Percentiles rank a stretch among this genome's conserved stretches.
These are phyloP conservation scores for Miniopterus natalensis DNA, from an alignment of 2,113 vertebrate genomes.

Conservation along the genomic window DNA sequence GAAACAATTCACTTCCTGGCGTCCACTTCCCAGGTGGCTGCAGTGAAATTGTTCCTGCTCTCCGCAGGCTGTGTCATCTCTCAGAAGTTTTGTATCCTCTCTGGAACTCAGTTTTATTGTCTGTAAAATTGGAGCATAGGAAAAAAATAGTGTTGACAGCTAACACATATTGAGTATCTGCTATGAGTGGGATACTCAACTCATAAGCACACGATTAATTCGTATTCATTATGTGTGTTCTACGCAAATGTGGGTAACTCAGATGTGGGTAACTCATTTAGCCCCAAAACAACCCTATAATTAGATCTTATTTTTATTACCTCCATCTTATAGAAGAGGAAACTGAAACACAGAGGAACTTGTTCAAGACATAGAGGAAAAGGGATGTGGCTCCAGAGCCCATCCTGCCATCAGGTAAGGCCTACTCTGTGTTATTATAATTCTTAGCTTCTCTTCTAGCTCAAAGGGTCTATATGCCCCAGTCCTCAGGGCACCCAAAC, in stretches of 20 bases:
- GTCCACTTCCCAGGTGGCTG: neutral
- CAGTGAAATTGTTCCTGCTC: neutral
- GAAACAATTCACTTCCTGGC: neutral
- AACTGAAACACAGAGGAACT: neutral
- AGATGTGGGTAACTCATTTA: neutral
- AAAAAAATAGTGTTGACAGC: neutral
- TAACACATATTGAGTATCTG: neutral
- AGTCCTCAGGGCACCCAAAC: neutral
- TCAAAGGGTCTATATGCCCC: neutral
- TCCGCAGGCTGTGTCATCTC: neutral
- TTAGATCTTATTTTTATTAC: neutral
- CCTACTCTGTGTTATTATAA: neutral
- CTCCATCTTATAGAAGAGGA: neutral
- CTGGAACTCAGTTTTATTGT: neutral
- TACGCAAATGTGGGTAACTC: neutral
- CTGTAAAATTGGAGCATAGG: neutral
- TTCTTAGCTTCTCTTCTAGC: neutral
- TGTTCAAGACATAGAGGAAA: neutral
- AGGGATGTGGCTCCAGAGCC: neutral
- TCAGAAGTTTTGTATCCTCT: neutral
- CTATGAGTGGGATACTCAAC: neutral
- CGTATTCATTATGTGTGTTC: neutral
- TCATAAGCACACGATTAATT: neutral
- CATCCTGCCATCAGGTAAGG: neutral
- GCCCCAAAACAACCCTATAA: neutral